These are phyloP conservation scores for Isurus oxyrinchus DNA, from an alignment of 2,113 vertebrate genomes.

Conservation along the genomic window DNA sequence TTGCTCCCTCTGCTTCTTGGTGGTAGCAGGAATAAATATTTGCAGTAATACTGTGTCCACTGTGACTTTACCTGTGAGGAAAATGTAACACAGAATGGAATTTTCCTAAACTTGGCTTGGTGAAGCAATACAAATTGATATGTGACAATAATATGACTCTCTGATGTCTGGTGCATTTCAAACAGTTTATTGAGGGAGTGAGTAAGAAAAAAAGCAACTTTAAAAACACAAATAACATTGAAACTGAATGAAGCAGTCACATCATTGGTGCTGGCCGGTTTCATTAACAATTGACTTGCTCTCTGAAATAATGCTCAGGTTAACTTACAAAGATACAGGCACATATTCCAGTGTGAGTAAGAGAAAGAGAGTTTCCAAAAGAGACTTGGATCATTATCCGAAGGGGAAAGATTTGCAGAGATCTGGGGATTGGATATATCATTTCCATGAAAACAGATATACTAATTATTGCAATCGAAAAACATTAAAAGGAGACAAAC, in stretches of 20 bases:
- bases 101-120: background rate
- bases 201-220: background rate
- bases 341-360: background rate
- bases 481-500: background rate
- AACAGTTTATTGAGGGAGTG: background rate
- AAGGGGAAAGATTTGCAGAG: too few relatives aligned
- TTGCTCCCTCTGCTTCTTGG: background rate
- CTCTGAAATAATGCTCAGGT: background rate
- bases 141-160: background rate
- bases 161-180: background rate
- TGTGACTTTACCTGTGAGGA: background rate
- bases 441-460: background rate
- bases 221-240: background rate
- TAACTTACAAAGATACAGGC: background rate
- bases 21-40: background rate
- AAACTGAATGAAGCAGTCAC: background rate
- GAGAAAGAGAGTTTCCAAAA: too few relatives aligned
- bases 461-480: background rate
- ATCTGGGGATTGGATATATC: too few relatives aligned
- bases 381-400: too few relatives aligned
- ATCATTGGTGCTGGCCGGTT: background rate
- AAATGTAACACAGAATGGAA: background rate
- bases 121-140: background rate
- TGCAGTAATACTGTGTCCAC: background rate
- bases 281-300: background rate